phyloP scores from a whole-genome alignment of 2,113 vertebrate genomes.

The Nesogale talazaci region DNA sequence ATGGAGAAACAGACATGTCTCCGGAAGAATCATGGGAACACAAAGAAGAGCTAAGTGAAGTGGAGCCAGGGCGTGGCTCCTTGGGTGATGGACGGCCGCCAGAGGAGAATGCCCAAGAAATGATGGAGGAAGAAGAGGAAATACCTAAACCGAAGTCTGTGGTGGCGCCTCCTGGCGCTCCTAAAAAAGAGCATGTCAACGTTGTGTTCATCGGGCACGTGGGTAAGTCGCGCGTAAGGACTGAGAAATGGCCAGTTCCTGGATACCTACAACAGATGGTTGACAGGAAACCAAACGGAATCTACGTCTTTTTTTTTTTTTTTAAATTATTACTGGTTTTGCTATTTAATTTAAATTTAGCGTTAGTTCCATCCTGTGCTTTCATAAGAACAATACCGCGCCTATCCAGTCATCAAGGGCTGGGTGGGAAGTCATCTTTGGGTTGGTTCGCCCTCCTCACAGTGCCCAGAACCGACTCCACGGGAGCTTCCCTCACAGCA shows the following conservation, averaged over 20 bases:
- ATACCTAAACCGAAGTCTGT: constrained; percentile 93
- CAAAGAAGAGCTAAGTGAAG: constrained; percentile 93
- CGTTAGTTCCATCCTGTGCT: not conserved
- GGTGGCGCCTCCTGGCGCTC: constrained; percentile 92
- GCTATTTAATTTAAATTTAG: not conserved
- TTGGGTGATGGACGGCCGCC: constrained; percentile 85
- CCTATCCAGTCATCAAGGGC: no score
- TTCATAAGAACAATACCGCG: not conserved
- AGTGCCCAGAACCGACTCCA: no score
- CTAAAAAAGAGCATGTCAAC: constrained; percentile 98
- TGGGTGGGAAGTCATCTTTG: no score
- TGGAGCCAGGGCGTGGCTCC: constrained; percentile 86
- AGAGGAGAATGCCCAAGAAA: constrained; percentile 89
- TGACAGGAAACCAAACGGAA: not conserved
- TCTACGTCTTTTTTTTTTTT: no score
- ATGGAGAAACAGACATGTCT: constrained; percentile 95
- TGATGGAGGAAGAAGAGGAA: constrained; percentile 98
- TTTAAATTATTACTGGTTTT: no score
- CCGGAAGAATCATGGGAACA: constrained; percentile 98
- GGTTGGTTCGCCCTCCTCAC: no score
- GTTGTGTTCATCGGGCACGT: constrained; percentile 99
- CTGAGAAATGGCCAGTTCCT: not conserved
- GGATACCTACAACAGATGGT: not conserved
- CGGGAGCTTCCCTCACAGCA: no score
- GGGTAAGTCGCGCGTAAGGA: constrained; percentile 86